Conservation (phyloP, 2,797 vertebrate species). For the Xiphorhynchus erythropygius region DNA sequence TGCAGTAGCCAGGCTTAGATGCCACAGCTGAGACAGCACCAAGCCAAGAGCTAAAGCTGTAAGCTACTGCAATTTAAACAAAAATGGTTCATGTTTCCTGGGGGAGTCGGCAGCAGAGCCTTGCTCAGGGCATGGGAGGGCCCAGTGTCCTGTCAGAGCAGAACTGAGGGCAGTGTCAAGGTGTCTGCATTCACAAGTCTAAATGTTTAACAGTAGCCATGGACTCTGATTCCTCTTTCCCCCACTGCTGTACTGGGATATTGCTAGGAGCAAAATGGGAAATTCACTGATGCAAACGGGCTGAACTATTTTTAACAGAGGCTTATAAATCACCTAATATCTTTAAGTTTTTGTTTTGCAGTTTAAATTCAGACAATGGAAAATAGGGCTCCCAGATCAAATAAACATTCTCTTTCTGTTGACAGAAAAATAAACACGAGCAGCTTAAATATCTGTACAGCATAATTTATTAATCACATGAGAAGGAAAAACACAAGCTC, state of each 20-base stretch:
- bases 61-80: neutral
- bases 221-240: neutral
- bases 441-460: slow-evolving; percentile 37
- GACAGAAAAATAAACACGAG: slow-evolving; percentile 44
- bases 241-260: neutral
- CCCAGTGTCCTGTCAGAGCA: neutral
- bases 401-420: slow-evolving; percentile 48
- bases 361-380: slow-evolving; percentile 60
- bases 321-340: neutral
- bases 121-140: neutral
- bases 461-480: slow-evolving; percentile 59
- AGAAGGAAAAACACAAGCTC: slow-evolving; percentile 31
- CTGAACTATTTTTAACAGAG: slow-evolving; percentile 4
- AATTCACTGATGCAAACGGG: neutral
- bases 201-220: neutral
- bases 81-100: rapidly evolving
- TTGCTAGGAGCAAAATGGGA: neutral
- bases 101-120: neutral
- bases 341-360: slow-evolving; percentile 15
- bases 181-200: neutral
- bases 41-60: neutral
- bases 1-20: neutral
- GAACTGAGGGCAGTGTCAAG: neutral
- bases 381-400: slow-evolving; percentile 33
- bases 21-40: neutral